Evolutionary conservation across 23 tunicate species (phyloP).

Genomic region (Ciona savignyi): DNA sequence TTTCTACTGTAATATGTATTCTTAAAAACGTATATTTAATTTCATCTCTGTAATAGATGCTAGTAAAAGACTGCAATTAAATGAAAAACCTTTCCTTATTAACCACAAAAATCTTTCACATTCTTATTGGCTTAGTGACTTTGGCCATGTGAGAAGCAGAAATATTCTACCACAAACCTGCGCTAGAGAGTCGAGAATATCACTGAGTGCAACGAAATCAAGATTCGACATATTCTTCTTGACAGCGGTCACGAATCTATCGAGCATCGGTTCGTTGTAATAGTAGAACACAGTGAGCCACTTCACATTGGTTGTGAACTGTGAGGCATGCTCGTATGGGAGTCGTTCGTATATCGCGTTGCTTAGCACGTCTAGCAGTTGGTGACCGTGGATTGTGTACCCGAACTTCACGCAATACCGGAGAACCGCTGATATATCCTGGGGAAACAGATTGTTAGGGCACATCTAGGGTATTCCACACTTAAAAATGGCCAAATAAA

Average conservation of each 20-base stretch:
- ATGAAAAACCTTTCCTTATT: too few relatives aligned
- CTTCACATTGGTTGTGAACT: constrained; percentile 83
- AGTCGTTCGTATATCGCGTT: constrained; percentile 33
- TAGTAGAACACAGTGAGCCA: constrained; percentile 94
- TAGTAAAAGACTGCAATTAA: too few relatives aligned
- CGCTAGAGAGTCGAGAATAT: constrained; percentile 81
- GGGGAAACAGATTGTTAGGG: neutral
- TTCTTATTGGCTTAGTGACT: too few relatives aligned
- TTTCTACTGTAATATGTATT: too few relatives aligned
- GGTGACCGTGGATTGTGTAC: constrained; percentile 50
- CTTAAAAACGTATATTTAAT: too few relatives aligned
- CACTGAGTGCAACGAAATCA: constrained; percentile 93
- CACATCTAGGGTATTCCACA: neutral
- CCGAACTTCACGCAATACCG: constrained; percentile 89
- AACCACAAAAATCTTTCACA: too few relatives aligned
- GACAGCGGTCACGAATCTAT: constrained; percentile 45
- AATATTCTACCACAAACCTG: constrained; percentile 60
- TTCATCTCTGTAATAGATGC: too few relatives aligned
- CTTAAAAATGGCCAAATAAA: neutral
- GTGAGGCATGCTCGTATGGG: constrained; percentile 31
- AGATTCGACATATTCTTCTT: constrained; percentile 48
- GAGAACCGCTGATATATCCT: constrained; percentile 85
- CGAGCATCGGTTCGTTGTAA: constrained; percentile 45
- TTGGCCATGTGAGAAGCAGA: too few relatives aligned
- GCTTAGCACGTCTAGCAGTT: constrained; percentile 46